Percentiles rank a stretch among this genome's conserved stretches.
Conservation (phyloP, 2,888 invertebrate genomes). For the Patella pellucida region DNA sequence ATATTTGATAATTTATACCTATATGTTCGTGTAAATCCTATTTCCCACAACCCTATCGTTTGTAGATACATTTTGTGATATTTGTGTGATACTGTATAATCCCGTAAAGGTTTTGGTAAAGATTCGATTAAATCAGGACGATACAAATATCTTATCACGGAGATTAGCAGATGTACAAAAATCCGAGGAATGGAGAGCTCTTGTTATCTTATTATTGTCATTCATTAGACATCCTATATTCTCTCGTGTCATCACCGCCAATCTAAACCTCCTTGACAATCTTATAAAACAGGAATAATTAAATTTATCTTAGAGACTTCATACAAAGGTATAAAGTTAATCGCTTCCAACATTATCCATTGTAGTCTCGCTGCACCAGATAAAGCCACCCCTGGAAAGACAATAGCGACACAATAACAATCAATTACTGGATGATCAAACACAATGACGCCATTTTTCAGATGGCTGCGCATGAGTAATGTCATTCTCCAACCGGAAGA, state of each 20-base stretch:
- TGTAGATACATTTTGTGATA: too few species aligned
- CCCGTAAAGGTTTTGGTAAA: too few species aligned
- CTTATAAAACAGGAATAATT: neutral
- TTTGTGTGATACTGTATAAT: too few species aligned
- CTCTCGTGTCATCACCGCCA: neutral
- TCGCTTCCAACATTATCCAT: constrained; percentile 6
- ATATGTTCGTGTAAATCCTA: too few species aligned
- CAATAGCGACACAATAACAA: constrained; percentile 4
- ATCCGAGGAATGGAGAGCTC: neutral
- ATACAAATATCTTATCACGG: too few species aligned
- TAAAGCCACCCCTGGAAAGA: neutral
- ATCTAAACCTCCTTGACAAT: constrained; percentile 5
- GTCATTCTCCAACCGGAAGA: constrained; percentile 4
- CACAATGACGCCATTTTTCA: constrained; percentile 2
- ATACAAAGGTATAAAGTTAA: constrained; percentile 8
- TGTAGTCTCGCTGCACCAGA: constrained; percentile 2
- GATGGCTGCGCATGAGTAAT: constrained; percentile 12
- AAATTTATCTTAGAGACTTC: constrained; percentile 7
- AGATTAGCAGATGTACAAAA: neutral
- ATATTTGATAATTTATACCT: too few species aligned
- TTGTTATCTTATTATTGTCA: constrained; percentile 10
- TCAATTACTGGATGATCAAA: constrained; percentile 11
- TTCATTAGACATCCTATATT: neutral
- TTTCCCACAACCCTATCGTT: too few species aligned
- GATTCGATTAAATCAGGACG: too few species aligned